Percentiles rank a stretch among this genome's conserved stretches.
Evolutionary conservation across 2,797 vertebrate species (phyloP).

Genomic region (Neomorphus geoffroyi): DNA sequence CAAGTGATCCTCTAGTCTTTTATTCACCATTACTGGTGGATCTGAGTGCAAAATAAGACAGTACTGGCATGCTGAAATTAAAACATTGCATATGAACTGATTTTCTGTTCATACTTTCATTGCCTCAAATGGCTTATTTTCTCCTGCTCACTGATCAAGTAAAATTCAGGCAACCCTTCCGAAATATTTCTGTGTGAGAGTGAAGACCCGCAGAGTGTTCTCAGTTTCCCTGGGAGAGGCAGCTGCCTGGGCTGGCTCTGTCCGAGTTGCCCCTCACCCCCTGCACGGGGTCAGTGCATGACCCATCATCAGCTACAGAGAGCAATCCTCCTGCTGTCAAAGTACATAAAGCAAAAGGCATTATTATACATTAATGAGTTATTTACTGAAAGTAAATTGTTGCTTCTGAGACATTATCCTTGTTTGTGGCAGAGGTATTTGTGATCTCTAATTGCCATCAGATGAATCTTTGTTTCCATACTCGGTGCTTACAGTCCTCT

Average conservation of each 20-base stretch:
- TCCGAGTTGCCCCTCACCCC: no score
- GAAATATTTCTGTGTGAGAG: accelerated
- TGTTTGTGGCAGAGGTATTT: not conserved
- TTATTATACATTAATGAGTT: no score
- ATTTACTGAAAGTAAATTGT: no score
- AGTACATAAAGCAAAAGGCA: no score
- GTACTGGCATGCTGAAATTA: accelerated
- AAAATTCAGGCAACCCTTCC: not conserved
- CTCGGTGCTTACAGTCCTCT: not conserved
- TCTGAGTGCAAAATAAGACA: accelerated
- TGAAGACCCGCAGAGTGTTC: accelerated
- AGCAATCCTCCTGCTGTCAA: no score
- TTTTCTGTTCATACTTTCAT: accelerated
- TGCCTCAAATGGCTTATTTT: accelerated
- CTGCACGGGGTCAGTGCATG: no score
- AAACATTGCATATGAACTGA: accelerated
- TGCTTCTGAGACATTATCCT: no score
- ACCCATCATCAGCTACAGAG: no score
- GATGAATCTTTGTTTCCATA: not conserved
- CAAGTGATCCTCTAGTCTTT: accelerated
- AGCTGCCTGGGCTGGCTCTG: no score
- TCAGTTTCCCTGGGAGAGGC: no score
- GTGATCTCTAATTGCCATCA: not conserved
- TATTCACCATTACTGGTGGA: accelerated
- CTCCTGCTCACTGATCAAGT: accelerated